Evolutionary conservation across 2,888 invertebrate species (phyloP), one percentile per base, ranked within the genome.

Genomic region (Diarsia rubi): DNA sequence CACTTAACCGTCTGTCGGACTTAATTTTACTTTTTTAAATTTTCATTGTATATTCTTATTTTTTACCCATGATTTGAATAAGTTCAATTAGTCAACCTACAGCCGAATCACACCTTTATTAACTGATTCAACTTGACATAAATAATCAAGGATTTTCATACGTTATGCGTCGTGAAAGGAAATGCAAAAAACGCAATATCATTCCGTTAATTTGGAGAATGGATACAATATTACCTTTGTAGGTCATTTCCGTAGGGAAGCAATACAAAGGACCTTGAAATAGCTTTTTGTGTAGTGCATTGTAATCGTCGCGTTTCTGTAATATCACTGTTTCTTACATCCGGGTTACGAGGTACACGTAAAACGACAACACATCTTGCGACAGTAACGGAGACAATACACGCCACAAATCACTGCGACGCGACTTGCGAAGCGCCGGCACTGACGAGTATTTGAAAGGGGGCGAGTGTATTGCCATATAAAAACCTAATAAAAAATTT

Each of bases 211-310:
- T 74, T 69, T 47, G 12, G 44, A 37, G 21, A 66, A 63, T 66
- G 44, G 54, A 52, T 70, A 49, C 59, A 45, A 44, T 47, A 44
- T 52, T n/a, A 45, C 37, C 24, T 52, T 42, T 63, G 65, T 67
- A 45, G 66, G 76, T 52, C 44, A 75, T 54, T 69, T 82, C 77
- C 79, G 62, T 24, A 14, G 62, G 63, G 59, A 21, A 24, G 42
- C 1, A 19, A 24, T 24, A 67, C 52, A 81, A 73, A 67, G 60
- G 6, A 24, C 24, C 21, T 14, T 45, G 59, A 78, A 47, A 54
- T 21, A 37, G 24, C 24, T 11, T 62, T 57, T 62, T 62, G 62
- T 42, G 37, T 62, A 14, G 42, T 16, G 16, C 59, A 27, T 31
- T 44, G n/a, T 44, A 72, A 79, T 54, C 12, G 52, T 5, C 2